Evolutionary conservation across 1,140 invertebrate species (phyloP), one percentile per base, ranked within the genome.

Genomic region (Hylaeus volcanicus): DNA sequence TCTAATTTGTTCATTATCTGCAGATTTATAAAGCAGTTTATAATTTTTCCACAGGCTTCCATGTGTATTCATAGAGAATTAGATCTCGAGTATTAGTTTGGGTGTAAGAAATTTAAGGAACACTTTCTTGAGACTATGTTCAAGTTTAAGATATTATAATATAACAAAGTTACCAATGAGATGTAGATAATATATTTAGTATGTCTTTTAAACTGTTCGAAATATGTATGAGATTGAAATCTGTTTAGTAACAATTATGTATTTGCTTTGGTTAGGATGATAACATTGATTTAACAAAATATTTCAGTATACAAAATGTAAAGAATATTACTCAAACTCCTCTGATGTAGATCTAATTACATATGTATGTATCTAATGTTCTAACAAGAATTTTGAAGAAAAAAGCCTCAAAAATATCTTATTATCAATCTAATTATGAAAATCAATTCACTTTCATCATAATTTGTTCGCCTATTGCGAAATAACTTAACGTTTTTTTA

Each of bases 401-500:
- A 68, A 72, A 79, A 82, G 76, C 51, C 51, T 86, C 64, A 56
- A 84, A 83, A 51, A 74, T 71, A 78, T 81, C 78, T 78, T 84
- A 79, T 77, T 83, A 83, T 75, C 76, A 78, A 70, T 76, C 53
- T 64, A 45, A 83, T 39, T 60, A 73, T 51, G 43, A 65, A 79
- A 51, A 45, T 79, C 55, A 65, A 74, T 64, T 80, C 55, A 76
- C 70, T 85, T 86, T 82, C 82, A 81, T 81, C 78, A 76, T 78
- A 74, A 45, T 66, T 64, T 69, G 55, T 79, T 80, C 14, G 53
- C 15, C 64, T 76, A 84, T 48, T 26, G 51, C 53, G 15, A 60
- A 84, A 74, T 77, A 77, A 56, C 58, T 48, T 88, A 77, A 11
- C 56, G 63, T 86, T 74, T 84, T 74, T 84, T 84, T 91, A 89